Evolutionary conservation across 1,140 invertebrate genomes (phyloP).

Genomic region (Bombus affinis): DNA sequence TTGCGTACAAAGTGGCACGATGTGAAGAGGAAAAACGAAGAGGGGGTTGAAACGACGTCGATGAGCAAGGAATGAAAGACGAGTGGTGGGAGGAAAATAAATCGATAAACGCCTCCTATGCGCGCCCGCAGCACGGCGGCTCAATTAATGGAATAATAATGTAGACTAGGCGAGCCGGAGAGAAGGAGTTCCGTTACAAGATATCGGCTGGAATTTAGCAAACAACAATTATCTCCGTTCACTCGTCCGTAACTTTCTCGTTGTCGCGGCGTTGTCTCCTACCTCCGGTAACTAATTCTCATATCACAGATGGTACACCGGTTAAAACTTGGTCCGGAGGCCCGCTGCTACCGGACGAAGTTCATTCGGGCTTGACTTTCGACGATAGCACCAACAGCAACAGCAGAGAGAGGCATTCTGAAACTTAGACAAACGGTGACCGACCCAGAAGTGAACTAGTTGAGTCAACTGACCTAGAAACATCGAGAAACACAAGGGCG

Average conservation of each 20-base stretch:
- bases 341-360: conserved; percentile 22
- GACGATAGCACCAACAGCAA: conserved; percentile 25
- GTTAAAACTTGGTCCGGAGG: conserved; percentile 55
- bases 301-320: conserved; percentile 55
- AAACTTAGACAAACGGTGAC: conserved; percentile 58
- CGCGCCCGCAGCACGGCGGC: conserved; percentile 17
- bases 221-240: conserved; percentile 62
- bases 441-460: conserved; percentile 59
- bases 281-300: conserved; percentile 57
- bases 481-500: conserved; percentile 41
- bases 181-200: conserved; percentile 39
- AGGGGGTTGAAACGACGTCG: background rate
- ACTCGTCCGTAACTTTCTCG: conserved; percentile 56
- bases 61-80: background rate
- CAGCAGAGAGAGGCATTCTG: conserved; percentile 14
- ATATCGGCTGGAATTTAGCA: conserved; percentile 53
- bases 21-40: background rate
- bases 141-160: conserved; percentile 51
- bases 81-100: background rate
- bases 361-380: conserved; percentile 67
- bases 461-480: conserved; percentile 64
- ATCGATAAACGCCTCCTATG: conserved; percentile 25
- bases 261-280: conserved; percentile 42
- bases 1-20: conserved; percentile 1
- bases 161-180: conserved; percentile 1